These are phyloP conservation scores for Channa striata DNA, from an alignment of 2,797 vertebrate species.

Conservation along the genomic window DNA sequence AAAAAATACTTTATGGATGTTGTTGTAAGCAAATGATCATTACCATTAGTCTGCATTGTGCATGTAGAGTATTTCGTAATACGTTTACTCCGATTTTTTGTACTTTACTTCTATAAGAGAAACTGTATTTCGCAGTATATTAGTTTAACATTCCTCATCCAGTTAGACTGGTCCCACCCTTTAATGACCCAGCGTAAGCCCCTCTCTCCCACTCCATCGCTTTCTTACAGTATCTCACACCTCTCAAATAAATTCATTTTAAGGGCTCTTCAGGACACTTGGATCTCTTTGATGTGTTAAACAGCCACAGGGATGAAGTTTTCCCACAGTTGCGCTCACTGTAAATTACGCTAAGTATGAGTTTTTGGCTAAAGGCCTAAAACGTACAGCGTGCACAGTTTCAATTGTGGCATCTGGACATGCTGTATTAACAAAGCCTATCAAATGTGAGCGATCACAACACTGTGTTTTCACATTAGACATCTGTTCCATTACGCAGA, in stretches of 20 bases:
- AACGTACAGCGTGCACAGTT: conserved; percentile 9
- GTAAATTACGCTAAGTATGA: conserved; percentile 11
- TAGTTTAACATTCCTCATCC: conserved; percentile 1
- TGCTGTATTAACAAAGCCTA: conserved; percentile 39
- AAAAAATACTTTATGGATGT: no score
- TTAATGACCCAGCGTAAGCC: conserved; percentile 22
- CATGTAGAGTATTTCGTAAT: conserved; percentile 6
- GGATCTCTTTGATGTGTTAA: conserved; percentile 17
- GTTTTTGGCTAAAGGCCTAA: conserved; percentile 36
- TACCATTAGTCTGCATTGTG: conserved; percentile 2
- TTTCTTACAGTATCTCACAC: conserved; percentile 7
- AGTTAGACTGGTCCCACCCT: conserved; percentile 11
- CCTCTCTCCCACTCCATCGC: not conserved
- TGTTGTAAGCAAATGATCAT: not conserved
- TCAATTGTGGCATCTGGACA: conserved; percentile 48
- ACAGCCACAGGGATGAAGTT: conserved; percentile 18
- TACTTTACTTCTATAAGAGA: not conserved
- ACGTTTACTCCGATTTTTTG: not conserved
- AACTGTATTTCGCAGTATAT: conserved; percentile 2
- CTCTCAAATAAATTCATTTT: not conserved
- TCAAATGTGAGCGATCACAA: conserved; percentile 51
- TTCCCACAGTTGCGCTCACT: conserved; percentile 29
- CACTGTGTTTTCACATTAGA: conserved; percentile 21
- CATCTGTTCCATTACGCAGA: conserved; percentile 55
- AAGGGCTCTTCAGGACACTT: conserved; percentile 7